Evolutionary conservation across 2,797 vertebrate species (phyloP), one percentile per base, ranked within the genome.

Genomic region (Novumbra hubbsi): DNA sequence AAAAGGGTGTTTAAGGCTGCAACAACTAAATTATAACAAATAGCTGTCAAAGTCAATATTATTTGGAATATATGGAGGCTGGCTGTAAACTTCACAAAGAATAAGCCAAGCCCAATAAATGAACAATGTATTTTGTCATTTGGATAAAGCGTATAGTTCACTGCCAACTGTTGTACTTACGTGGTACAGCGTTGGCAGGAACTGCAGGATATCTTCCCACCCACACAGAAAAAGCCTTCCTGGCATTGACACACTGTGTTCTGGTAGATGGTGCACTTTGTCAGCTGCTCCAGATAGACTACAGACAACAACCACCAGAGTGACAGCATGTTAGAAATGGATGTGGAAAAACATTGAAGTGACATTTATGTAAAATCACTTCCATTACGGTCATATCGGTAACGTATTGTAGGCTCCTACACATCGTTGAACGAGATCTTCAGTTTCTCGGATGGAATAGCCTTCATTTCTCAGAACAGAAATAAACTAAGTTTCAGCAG

Each of bases 241-340:
- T 70, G 55, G 71, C 93, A 94, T 15, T 0, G 14, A 76, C 93
- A 94, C 71, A 73, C 86, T 0, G 84, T 2, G 73, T 94, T 5
- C 0, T 0, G 17, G 12, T 0, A 8, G 4, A 0, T 0, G 1
- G 80, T 86, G 27, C 93, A 94, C 0, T 0, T 0, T 1, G 21
- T 14, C 0, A 32, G 48, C 24, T 0, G 57, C 63, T 82, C 75
- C 30, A 86, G 81, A 73, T 87, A 84, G 1, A 66, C 92, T 93
- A 2, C 4, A 68, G 79, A 84, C 3, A 34, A 78, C 0, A 70
- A n/a, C 19, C 70, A 15, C 17, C 9, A 68, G 12, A 78, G 24
- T 52, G 38, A 12, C 48, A 41, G 1, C n/a, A 17, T 21, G 8
- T 63, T 49, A 62, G 38, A 24, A 57, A 57, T 11, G n/a, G 21